Evolutionary conservation across 1,140 invertebrate species (phyloP), one percentile per base, ranked within the genome.

Genomic region (Macrostomum lignano): DNA sequence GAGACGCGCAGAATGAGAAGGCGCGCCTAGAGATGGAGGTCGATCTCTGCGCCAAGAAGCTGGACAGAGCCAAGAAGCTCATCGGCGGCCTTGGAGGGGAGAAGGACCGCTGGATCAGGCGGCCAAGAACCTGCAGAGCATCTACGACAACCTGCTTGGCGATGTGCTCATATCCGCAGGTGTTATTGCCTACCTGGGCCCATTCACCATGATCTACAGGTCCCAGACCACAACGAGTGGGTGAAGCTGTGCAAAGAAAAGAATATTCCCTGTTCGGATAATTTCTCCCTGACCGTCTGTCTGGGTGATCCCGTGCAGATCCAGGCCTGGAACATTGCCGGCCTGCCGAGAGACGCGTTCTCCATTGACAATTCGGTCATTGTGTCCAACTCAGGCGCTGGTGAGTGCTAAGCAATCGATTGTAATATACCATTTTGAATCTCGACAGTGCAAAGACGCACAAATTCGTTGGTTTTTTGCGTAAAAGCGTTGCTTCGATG

Each of bases 331-430:
- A 82, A 77, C 44, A 81, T 86, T 31, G 69, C 67, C 40, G 79
- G 78, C 0, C 48, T 91, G 25, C 79, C 81, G 0, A 70, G 66
- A 14, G 81, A 88, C 49, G 65, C 66, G 15, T 88, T 82, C 51
- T 84, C 77, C 13, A 63, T 81, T 31, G 78, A 88, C 42, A 88
- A 84, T 50, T 79, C 69, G 31, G 78, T 88, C 41, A 86, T 88
- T 46, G 70, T 81, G 0, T 70, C 60, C 17, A 73, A 71, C 23
- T 10, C 23, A n/a, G n/a, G n/a, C 5, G 19, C 9, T 21, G 61
- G 10, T 35, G 21, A 3, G 7, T 21, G 15, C 31, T n/a, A n/a
- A n/a, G n/a, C n/a, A n/a, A n/a, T n/a, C n/a, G n/a, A n/a, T n/a
- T n/a, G n/a, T n/a, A n/a, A n/a, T n/a, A n/a, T n/a, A n/a, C n/a